phyloP scores from a whole-genome alignment of 2,113 vertebrate genomes.

The Lamprologus tigripictilis region DNA sequence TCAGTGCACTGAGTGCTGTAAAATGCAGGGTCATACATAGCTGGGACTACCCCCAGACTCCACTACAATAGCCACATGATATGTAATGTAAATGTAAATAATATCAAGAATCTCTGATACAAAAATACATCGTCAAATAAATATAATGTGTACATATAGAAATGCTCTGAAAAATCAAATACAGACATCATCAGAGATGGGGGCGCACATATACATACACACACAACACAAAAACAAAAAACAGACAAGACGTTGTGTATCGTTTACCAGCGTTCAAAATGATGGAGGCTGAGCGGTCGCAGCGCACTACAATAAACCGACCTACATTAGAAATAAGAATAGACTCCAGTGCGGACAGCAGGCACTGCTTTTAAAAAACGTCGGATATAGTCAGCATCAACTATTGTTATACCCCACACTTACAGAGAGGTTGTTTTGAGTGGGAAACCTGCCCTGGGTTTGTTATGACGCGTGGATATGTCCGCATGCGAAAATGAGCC shows the following conservation, averaged over 20 bases:
- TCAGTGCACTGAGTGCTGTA: background rate
- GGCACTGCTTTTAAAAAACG: background rate
- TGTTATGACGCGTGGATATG: conserved; percentile 51
- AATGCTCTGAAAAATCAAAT: background rate
- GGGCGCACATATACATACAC: background rate
- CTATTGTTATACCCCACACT: background rate
- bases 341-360: background rate
- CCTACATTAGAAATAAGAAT: conserved; percentile 27
- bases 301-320: conserved; percentile 41
- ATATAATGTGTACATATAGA: background rate
- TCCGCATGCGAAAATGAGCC: conserved; percentile 23
- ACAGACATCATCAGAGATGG: background rate
- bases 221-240: background rate
- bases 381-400: background rate
- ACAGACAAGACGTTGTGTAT: background rate
- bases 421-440: background rate
- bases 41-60: background rate
- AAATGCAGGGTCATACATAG: conserved; percentile 19
- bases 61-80: background rate
- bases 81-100: background rate
- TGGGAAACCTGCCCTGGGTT: conserved; percentile 17
- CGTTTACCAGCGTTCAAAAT: conserved; percentile 16
- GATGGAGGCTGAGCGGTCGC: conserved; percentile 18
- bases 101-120: background rate
- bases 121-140: background rate